Evolutionary conservation across 2,797 vertebrate species (phyloP), one percentile per base, ranked within the genome.

Genomic region (Oreochromis grahami): DNA sequence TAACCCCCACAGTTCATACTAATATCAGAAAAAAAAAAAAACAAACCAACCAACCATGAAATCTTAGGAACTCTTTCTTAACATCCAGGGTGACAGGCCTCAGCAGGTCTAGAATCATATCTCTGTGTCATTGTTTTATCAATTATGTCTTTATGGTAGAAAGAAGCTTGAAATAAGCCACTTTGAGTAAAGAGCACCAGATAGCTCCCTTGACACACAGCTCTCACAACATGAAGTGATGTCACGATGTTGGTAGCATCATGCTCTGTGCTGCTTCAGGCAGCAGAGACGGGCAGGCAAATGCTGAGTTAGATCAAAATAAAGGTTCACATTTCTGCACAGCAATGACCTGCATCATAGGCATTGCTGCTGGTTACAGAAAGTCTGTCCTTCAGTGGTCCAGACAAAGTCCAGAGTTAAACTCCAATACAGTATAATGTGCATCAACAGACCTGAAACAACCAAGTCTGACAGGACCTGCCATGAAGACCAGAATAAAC

Each of bases 151-250:
- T 43, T 21, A 65, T 38, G 34, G 34, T 21, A 38, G 58, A 63
- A 63, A 60, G 2, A 24, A 53, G 21, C 2, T 55, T 55, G 52
- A 58, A 58, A 60, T 5, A 41, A 68, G 38, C 38, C 38, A 0
- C 13, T 43, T 24, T 45, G 38, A 45, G 14, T 45, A 45, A 70
- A 45, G n/a, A 6, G 14, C 14, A 70, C 0, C 21, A 26, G 38
- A 26, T 0, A 2, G 38, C 8, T 24, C 4, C 5, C 2, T 70
- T 0, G 5, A 6, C 21, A 26, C 36, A 10, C 21, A 43, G 21
- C 21, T 68, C 21, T 68, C 13, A 68, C 36, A 45, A 6, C 38
- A 70, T 45, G 21, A 45, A 3, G 5, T 70, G 41, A 70, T 17
- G 38, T 7, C 38, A 26, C 14, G 5, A 41, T 26, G 65, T 15